A percentile compares a stretch with the other conserved stretches of the same genome.
phyloP scores from a whole-genome alignment of 2,888 invertebrate species.

The Chironomus riparius region DNA sequence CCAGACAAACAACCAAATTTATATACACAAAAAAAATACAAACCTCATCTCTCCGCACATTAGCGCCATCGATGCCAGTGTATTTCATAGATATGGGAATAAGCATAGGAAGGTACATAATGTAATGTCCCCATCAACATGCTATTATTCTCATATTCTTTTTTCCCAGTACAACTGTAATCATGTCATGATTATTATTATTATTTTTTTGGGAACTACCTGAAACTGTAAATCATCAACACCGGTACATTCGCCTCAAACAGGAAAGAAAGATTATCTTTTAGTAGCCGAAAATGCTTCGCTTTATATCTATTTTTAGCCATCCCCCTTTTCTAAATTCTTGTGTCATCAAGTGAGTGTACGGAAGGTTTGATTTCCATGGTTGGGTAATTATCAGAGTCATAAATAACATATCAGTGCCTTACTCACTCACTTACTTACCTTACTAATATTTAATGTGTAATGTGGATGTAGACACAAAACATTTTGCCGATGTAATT shows the following conservation, averaged over 20 bases:
- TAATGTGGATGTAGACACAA: too few species aligned
- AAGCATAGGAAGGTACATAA: too few species aligned
- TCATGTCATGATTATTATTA: background rate
- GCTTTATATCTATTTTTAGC: background rate
- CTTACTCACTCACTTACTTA: background rate
- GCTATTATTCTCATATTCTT: too few species aligned
- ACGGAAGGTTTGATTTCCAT: background rate
- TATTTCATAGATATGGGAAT: background rate
- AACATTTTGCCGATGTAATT: conserved; percentile 14
- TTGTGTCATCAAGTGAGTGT: background rate
- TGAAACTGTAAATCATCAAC: conserved; percentile 11
- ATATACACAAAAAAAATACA: background rate
- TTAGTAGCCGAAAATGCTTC: background rate
- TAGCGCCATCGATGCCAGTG: background rate
- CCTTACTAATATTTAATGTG: background rate
- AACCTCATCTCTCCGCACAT: background rate
- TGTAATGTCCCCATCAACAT: too few species aligned
- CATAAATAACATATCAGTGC: conserved; percentile 26
- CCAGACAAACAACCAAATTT: too few species aligned
- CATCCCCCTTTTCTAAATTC: background rate
- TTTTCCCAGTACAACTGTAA: background rate
- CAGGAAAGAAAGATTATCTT: conserved; percentile 2
- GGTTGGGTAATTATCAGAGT: conserved; percentile 20
- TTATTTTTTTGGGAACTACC: background rate
- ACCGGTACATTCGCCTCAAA: background rate